phyloP scores from a whole-genome alignment of 2,888 invertebrate species.

The Argynnis bischoffii region DNA sequence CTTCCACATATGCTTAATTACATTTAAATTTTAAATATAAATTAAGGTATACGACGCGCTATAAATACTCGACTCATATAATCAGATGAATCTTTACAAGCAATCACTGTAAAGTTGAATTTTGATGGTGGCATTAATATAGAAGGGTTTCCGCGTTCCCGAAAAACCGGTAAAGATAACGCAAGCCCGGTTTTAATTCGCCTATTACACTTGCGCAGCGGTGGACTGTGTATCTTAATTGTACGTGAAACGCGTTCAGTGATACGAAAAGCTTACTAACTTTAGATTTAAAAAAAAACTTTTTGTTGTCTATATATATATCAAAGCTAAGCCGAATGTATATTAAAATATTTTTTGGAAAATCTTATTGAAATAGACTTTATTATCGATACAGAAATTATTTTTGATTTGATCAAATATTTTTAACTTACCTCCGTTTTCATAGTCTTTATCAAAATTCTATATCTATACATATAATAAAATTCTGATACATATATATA shows the following conservation, averaged over 20 bases:
- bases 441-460: too few species aligned
- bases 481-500: too few species aligned
- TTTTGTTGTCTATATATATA: too few species aligned
- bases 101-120: slow-evolving; percentile 40
- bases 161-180: slow-evolving; percentile 48
- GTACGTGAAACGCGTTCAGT: neutral
- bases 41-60: neutral
- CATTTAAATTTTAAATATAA: neutral
- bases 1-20: too few species aligned
- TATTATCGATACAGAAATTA: too few species aligned
- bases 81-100: slow-evolving; percentile 24
- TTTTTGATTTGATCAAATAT: too few species aligned
- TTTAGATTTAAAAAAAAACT: too few species aligned
- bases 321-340: too few species aligned
- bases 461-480: too few species aligned
- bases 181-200: slow-evolving; percentile 44
- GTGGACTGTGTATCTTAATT: slow-evolving; percentile 14
- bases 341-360: too few species aligned
- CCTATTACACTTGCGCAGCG: slow-evolving; percentile 8
- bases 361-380: too few species aligned
- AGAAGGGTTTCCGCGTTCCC: slow-evolving; percentile 39
- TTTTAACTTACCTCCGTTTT: too few species aligned
- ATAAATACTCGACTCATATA: neutral
- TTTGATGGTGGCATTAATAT: slow-evolving; percentile 43
- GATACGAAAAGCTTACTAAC: slow-evolving; percentile 7